Conservation (phyloP, 1,140 invertebrate genomes). For the Conus betulinus region DNA sequence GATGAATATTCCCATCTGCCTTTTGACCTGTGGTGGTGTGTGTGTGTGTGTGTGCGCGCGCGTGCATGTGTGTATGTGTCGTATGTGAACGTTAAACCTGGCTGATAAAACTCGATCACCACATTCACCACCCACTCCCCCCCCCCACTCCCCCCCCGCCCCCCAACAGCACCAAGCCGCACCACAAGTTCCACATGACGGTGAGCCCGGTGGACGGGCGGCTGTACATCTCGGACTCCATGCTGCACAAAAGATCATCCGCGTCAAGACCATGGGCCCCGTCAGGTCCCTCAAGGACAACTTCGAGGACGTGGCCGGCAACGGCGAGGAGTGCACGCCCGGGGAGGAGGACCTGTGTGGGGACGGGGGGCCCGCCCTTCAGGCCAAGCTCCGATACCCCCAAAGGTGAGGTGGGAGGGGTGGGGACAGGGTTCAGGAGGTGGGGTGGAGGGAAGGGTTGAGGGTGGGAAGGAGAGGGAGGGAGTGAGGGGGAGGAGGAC, state of each 20-base stretch:
- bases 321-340: conserved; percentile 94
- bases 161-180: conserved; percentile 85
- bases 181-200: conserved; percentile 96
- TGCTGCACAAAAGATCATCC: conserved; percentile 95
- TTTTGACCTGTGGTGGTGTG: no score
- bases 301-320: conserved; percentile 95
- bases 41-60: no score
- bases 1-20: no score
- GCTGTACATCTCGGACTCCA: conserved; percentile 95
- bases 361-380: conserved; percentile 91
- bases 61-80: no score
- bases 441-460: no score
- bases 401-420: conserved; percentile 89
- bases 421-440: no score
- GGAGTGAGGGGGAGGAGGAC: conserved; percentile 86
- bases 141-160: no score
- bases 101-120: no score
- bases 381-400: conserved; percentile 96
- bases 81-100: no score
- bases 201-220: conserved; percentile 94
- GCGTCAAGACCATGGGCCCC: conserved; percentile 85
- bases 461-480: conserved; percentile 84
- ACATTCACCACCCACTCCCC: no score
- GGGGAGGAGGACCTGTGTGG: conserved; percentile 97
- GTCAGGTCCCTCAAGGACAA: conserved; percentile 89